Evolutionary conservation across 1,140 invertebrate genomes (phyloP).

Genomic region (Achatina immaculata): DNA sequence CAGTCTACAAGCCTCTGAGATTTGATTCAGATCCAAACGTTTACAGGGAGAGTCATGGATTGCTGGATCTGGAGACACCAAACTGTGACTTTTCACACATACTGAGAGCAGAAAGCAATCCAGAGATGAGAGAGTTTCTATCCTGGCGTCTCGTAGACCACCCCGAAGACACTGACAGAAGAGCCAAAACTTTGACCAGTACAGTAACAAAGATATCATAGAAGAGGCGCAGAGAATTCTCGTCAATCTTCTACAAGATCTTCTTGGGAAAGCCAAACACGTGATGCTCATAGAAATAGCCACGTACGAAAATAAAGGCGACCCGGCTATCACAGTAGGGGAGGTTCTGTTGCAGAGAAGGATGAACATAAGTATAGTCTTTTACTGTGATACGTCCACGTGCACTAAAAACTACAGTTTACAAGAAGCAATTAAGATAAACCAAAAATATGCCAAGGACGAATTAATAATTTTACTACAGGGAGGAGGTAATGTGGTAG

Average conservation of each 20-base stretch:
- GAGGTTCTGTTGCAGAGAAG: slow-evolving; percentile 42
- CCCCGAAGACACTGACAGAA: slow-evolving; percentile 34
- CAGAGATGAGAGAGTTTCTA: slow-evolving; percentile 27
- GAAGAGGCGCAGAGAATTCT: slow-evolving; percentile 43
- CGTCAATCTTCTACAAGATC: slow-evolving; percentile 28
- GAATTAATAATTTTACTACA: slow-evolving; percentile 44
- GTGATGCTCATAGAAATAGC: slow-evolving; percentile 46
- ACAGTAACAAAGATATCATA: slow-evolving; percentile 36
- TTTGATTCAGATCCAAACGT: not conserved
- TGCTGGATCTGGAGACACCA: slow-evolving; percentile 24
- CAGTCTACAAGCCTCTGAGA: not conserved
- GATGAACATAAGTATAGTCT: slow-evolving; percentile 40
- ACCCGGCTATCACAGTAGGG: slow-evolving; percentile 47
- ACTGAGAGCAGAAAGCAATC: slow-evolving; percentile 31
- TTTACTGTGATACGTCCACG: slow-evolving; percentile 38
- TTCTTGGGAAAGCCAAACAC: slow-evolving; percentile 32
- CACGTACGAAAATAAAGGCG: slow-evolving; percentile 49
- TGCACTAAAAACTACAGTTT: slow-evolving; percentile 22
- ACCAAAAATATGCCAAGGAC: slow-evolving; percentile 17
- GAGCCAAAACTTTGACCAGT: slow-evolving; percentile 30
- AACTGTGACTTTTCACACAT: slow-evolving; percentile 30
- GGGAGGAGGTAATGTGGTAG: slow-evolving; percentile 49
- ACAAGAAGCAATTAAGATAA: slow-evolving; percentile 11
- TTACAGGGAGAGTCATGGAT: not conserved
- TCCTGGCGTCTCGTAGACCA: not conserved